A percentile compares a stretch with the other conserved stretches of the same genome.
phyloP scores from a whole-genome alignment of 2,113 vertebrate species.

The Boulengerochromis microlepis region DNA sequence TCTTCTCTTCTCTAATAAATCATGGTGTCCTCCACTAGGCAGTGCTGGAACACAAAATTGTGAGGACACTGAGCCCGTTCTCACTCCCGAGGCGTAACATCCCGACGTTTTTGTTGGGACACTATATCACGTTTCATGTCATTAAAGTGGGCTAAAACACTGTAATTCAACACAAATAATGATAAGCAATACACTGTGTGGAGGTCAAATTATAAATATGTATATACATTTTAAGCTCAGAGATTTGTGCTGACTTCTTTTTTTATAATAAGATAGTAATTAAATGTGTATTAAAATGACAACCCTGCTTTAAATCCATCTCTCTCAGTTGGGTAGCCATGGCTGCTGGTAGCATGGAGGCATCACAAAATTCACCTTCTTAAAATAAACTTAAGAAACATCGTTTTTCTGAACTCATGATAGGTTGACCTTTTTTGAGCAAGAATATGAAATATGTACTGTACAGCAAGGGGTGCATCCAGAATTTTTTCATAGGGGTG shows the following conservation, averaged over 20 bases:
- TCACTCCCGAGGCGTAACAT: neutral
- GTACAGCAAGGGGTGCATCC: neutral
- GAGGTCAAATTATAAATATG: neutral
- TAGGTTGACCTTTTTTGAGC: neutral
- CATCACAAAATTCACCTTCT: neutral
- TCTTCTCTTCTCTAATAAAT: neutral
- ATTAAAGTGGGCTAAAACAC: neutral
- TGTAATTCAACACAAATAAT: neutral
- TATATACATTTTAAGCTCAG: neutral
- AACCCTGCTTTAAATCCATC: neutral
- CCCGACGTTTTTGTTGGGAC: neutral
- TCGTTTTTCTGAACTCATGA: neutral
- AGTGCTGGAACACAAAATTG: neutral
- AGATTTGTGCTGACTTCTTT: neutral
- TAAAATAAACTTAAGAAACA: neutral
- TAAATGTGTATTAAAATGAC: neutral
- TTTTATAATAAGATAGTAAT: neutral
- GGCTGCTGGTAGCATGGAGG: neutral
- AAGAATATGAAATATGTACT: neutral
- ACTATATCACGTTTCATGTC: neutral
- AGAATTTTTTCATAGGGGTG: neutral
- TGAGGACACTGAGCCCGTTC: neutral
- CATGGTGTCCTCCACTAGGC: neutral
- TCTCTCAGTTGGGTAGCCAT: neutral
- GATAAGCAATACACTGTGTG: neutral